Evolutionary conservation across 2,888 invertebrate species (phyloP), one percentile per base, ranked within the genome.

Genomic region (Argyresthia goedartella): DNA sequence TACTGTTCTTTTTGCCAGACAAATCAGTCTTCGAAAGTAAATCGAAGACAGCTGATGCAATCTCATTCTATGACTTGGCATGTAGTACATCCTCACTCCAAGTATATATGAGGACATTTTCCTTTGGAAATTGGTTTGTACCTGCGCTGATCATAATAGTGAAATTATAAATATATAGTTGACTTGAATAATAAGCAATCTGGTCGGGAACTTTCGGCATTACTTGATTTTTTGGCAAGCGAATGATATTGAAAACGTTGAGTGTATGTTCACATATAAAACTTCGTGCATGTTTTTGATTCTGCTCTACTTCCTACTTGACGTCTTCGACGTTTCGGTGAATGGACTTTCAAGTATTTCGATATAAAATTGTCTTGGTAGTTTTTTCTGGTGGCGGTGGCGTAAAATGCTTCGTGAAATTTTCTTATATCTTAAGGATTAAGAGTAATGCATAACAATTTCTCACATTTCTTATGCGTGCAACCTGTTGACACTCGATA

Each of bases 81-180:
- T 25, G 25, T 1, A 35, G 25, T 1, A 35, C 50, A 44, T 56
- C 51, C 49, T 56, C 56, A 25, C 47, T 51, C 63, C 66, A 64
- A 39, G 47, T 44, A 54, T 60, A 64, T 11, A 56, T 39, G 14
- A 53, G 58, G 9, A 61, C 58, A 53, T 59, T 66, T 11, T 60
- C 49, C 16, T 44, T 48, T 44, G 33, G 35, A 42, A 51, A 34
- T 47, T 34, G 41, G 4, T 13, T 10, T 1, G 33, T 13, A 11
- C 39, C 16, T 10, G 49, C 11, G 15, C 53, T 51, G 14, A 52
- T 50, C 8, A 57, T 52, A 25, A 54, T 49, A 7, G 56, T 56
- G 42, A 53, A 55, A 41, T 55, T 53, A 25, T 53, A 53, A 52
- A 54, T 16, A 13, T 56, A 56, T 9, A 56, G 43, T 51, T 56